phyloP scores from a whole-genome alignment of 2,888 invertebrate genomes.

The Cabera pusaria region DNA sequence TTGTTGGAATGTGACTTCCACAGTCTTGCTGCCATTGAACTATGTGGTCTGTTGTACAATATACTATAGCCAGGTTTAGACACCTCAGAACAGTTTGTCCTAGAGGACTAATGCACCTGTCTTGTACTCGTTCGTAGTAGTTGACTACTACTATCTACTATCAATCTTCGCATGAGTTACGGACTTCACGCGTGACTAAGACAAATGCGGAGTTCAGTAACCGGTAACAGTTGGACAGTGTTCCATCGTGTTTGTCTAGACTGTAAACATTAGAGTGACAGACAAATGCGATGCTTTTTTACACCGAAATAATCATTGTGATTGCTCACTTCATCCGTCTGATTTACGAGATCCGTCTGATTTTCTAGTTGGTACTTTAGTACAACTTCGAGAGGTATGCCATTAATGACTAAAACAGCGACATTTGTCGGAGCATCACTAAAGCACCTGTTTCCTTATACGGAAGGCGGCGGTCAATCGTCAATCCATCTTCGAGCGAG shows the following conservation, averaged over 20 bases:
- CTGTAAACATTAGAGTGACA: constrained; percentile 5
- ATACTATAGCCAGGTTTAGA: too few relatives aligned
- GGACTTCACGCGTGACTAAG: constrained; percentile 13
- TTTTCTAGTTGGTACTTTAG: too few relatives aligned
- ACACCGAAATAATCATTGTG: too few relatives aligned
- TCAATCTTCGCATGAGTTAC: constrained; percentile 13
- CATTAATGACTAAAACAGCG: too few relatives aligned
- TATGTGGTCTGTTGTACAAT: too few relatives aligned
- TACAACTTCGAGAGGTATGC: too few relatives aligned
- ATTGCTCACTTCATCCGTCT: neutral
- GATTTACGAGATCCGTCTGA: too few relatives aligned
- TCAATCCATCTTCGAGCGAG: constrained; percentile 55
- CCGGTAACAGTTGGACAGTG: neutral
- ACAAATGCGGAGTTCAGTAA: constrained; percentile 8
- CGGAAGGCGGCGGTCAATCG: constrained; percentile 46
- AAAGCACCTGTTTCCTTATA: constrained; percentile 33
- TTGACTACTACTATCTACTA: too few relatives aligned
- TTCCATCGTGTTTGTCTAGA: constrained; percentile 11
- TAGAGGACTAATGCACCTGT: constrained; percentile 17
- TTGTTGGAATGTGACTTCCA: too few relatives aligned
- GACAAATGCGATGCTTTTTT: constrained; percentile 6
- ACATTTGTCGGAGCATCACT: constrained; percentile 38
- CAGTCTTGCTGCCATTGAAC: too few relatives aligned
- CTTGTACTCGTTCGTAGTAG: neutral
- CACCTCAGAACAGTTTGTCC: constrained; percentile 6